Percentiles rank a stretch among this genome's conserved stretches.
phyloP scores from a whole-genome alignment of 1,140 invertebrate genomes.

The Drosophila insularis region DNA sequence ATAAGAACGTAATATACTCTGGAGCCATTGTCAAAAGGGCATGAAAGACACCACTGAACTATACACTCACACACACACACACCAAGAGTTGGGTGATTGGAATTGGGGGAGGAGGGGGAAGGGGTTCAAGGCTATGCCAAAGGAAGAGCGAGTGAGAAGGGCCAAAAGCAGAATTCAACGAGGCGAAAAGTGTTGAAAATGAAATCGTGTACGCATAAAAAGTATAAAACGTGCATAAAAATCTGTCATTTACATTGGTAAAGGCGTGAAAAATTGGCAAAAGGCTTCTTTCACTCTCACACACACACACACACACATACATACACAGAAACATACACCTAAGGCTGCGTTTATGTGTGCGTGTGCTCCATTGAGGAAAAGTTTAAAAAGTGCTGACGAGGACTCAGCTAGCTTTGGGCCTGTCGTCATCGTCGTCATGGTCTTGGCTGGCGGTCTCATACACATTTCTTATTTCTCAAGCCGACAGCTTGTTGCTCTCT shows the following conservation, averaged over 20 bases:
- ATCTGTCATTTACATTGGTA: constrained; percentile 68
- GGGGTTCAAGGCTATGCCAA: background rate
- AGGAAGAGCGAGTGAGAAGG: background rate
- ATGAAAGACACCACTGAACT: constrained; percentile 19
- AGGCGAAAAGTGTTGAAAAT: constrained; percentile 62
- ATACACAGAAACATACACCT: too few species aligned
- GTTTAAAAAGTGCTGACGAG: constrained; percentile 58
- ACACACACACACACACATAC: background rate
- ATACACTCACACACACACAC: background rate
- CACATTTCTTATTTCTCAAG: constrained; percentile 1
- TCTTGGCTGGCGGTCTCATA: background rate
- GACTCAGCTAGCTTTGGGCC: constrained; percentile 41
- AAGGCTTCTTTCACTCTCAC: background rate
- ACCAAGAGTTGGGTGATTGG: background rate
- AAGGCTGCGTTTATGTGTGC: constrained; percentile 11
- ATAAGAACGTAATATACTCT: background rate
- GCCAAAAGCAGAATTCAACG: constrained; percentile 23
- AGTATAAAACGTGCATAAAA: constrained; percentile 63
- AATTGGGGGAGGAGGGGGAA: too few species aligned
- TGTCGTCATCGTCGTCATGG: constrained; percentile 16
- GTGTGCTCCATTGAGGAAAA: constrained; percentile 40
- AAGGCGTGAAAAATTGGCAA: constrained; percentile 56
- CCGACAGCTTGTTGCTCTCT: background rate
- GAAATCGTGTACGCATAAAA: constrained; percentile 62
- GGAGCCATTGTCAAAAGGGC: constrained; percentile 6